Base-by-base conservation (phyloP, 2,888 invertebrate species). In the Galerucella pusilla region DNA sequence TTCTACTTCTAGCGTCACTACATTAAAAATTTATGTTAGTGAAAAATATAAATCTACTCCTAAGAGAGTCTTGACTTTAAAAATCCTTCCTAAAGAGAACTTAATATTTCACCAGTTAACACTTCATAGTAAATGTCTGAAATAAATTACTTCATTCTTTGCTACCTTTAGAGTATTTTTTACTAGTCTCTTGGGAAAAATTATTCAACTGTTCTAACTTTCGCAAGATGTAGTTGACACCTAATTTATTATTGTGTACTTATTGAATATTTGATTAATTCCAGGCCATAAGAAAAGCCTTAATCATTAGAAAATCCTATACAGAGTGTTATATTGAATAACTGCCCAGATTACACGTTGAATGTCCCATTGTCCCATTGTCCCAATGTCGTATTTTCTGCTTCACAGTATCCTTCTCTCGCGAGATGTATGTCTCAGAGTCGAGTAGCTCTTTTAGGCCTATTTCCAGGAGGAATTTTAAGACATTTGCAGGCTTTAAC, bases 91-190 rank as follows among this genome's bases (percentile, higher is more conserved):
- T 16, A 12, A 65, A 65, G 45, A 16, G 64, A 45, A 65, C n/a
- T 20, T 46, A 45, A 45, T 65, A 45, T 45, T 65, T 65, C 64
- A 42, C 64, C 9, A 45, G 45, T 64, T 42, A 64, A 64, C 64
- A 65, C 64, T 65, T 65, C 64, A 65, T 65, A 45, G 64, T 65
- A 20, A 65, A 12, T 20, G 64, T 65, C 45, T 61, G 9, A 20
- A 65, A 65, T 65, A 65, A 65, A 65, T 65, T 65, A 45, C 64
- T 65, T 65, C n/a, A 65, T 46, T 65, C 20, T 16, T 57, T 57
- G 16, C 57, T n/a, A 14, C 11, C 64, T 16, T 20, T 60, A 14
- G 28, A 60, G 28, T 28, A 28, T 64, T 64, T 64, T 35, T 20
- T 20, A 46, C 45, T 11, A 46, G 46, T 42, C 45, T 16, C 16